Conservation (phyloP, 2,888 invertebrate genomes). For the Caenorhabditis macrosperma region DNA sequence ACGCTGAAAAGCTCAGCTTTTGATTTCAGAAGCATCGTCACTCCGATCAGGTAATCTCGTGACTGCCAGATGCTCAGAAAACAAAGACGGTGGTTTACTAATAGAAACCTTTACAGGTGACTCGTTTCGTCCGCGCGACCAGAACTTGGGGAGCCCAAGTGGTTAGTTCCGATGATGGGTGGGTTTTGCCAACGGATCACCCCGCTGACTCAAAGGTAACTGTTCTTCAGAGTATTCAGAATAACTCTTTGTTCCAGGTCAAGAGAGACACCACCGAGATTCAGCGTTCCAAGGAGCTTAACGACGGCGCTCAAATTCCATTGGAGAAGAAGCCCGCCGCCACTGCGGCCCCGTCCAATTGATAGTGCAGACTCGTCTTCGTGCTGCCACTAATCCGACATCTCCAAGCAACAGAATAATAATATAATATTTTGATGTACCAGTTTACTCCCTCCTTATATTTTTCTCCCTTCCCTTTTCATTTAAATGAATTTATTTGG, state of each 20-base stretch:
- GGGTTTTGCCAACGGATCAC: neutral
- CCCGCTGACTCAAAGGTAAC: too few relatives aligned
- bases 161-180: neutral
- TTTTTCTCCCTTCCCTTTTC: too few relatives aligned
- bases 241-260: conserved; percentile 15
- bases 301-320: conserved; percentile 46
- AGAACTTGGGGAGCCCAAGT: too few relatives aligned
- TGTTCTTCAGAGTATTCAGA: too few relatives aligned
- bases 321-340: conserved; percentile 26
- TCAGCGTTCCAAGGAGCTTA: conserved; percentile 29
- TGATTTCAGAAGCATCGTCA: conserved; percentile 12
- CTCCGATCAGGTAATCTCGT: neutral
- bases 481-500: too few relatives aligned
- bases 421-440: neutral
- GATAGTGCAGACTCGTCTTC: neutral
- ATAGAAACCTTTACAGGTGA: too few relatives aligned
- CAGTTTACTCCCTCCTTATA: neutral
- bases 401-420: neutral
- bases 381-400: neutral
- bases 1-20: neutral
- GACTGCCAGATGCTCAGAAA: too few relatives aligned
- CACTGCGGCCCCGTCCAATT: neutral
- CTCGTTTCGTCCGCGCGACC: too few relatives aligned
- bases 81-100: too few relatives aligned
- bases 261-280: conserved; percentile 30